phyloP scores from a whole-genome alignment of 2,113 vertebrate species.

The Sphaerodactylus townsendi region DNA sequence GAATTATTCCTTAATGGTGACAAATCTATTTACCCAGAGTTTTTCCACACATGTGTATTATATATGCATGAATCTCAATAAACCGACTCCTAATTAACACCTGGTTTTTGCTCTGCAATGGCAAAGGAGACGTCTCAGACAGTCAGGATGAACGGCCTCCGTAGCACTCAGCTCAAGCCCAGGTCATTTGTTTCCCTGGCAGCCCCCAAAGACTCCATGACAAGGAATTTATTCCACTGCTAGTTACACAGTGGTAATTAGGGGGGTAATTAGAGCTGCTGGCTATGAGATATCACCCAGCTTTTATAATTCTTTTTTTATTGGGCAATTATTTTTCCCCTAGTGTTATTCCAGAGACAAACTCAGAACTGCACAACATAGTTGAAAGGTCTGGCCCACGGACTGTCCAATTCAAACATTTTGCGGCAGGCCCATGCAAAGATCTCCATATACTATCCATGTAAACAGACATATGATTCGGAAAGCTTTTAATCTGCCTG shows the following conservation, averaged over 20 bases:
- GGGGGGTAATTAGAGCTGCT: slow-evolving; percentile 56
- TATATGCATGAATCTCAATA: slow-evolving; percentile 34
- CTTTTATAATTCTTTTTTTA: background rate
- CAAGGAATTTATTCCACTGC: slow-evolving; percentile 16
- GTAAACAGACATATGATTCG: background rate
- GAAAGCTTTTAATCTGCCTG: background rate
- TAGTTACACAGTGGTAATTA: slow-evolving; percentile 55
- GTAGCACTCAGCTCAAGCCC: background rate
- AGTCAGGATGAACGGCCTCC: background rate
- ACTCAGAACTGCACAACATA: background rate
- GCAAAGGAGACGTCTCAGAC: slow-evolving; percentile 40
- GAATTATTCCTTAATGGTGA: slow-evolving; percentile 22
- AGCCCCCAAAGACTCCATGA: background rate
- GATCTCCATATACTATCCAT: no score
- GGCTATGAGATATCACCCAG: background rate
- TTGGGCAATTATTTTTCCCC: background rate
- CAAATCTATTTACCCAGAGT: slow-evolving; percentile 26
- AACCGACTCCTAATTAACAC: slow-evolving; percentile 55
- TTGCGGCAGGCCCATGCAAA: background rate
- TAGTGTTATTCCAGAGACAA: background rate
- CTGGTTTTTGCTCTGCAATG: slow-evolving; percentile 30
- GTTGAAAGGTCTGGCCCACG: background rate
- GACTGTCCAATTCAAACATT: background rate
- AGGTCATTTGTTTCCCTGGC: slow-evolving; percentile 10
- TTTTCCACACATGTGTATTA: background rate